Evolutionary conservation across 2,888 invertebrate genomes (phyloP), one percentile per base, ranked within the genome.

Genomic region (Phyllotreta cruciferae): DNA sequence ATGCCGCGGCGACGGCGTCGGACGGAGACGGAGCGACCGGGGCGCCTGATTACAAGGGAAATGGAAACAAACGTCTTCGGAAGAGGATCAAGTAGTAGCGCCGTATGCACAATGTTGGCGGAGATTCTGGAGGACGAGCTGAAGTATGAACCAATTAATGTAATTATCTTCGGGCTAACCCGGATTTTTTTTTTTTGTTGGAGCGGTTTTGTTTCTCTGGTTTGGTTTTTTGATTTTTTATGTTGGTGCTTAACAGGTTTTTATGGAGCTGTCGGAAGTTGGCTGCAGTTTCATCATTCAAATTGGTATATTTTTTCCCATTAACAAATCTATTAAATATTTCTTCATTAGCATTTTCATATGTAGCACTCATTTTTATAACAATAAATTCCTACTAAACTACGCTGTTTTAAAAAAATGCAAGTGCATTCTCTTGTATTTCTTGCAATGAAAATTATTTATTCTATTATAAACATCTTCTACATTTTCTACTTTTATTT

Each of bases 51-150:
- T 81, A 80, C 78, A 78, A 70, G 75, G 76, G 78, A 79, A 79
- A 78, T 78, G 78, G 79, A 78, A 79, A 79, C 79, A 79, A 77
- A 79, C 79, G 78, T 79, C 78, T 79, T 78, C 76, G 68, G 73
- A 74, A 71, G 4, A 24, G 78, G 79, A 79, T 80, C 79, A 78
- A 79, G 79, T 79, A 79, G 79, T 79, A 79, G 79, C 80, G 75
- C 75, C 73, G 75, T 77, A 24, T 24, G 24, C 24, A 75, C 78
- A 77, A 78, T 76, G 78, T 79, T 79, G 77, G 77, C 73, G 77
- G 24, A 77, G 77, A 77, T 75, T 75, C 75, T 75, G 73, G 72
- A 74, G 76, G 77, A 75, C 75, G 74, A 76, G 77, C 75, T 74
- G 74, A 76, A 76, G 74, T 74, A 75, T 72, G 77, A 78, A 78